These are phyloP conservation scores for Stratiomys singularior DNA, from an alignment of 2,888 invertebrate genomes.

Conservation along the genomic window DNA sequence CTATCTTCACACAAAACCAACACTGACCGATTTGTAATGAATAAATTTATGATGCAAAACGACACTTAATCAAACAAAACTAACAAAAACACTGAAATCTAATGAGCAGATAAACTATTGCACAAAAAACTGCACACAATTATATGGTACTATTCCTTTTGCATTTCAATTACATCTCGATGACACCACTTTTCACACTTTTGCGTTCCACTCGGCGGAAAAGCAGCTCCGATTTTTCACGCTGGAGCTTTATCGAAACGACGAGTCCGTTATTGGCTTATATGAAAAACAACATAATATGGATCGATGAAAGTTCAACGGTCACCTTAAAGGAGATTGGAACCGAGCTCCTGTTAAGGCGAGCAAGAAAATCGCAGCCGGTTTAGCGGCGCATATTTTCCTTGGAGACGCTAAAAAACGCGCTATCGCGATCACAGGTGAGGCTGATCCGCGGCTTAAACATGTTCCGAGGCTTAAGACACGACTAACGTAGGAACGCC, in stretches of 20 bases:
- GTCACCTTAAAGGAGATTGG: not conserved
- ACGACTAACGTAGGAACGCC: constrained; percentile 36
- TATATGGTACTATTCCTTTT: not conserved
- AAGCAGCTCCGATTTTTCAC: not conserved
- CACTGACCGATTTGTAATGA: no score
- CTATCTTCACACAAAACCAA: no score
- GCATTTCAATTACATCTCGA: not conserved
- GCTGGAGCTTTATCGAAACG: not conserved
- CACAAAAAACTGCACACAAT: not conserved
- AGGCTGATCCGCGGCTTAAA: constrained; percentile 36
- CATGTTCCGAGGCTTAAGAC: constrained; percentile 41
- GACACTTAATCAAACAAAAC: no score
- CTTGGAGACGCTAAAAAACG: constrained; percentile 21
- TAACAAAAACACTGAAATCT: no score
- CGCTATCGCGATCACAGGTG: constrained; percentile 40
- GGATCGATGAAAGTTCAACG: constrained; percentile 15
- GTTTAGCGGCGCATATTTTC: constrained; percentile 32
- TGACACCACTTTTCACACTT: not conserved
- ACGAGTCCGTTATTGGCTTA: not conserved
- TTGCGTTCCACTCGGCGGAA: not conserved
- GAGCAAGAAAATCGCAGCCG: constrained; percentile 12
- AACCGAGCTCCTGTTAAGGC: not conserved
- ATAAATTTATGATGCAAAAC: no score
- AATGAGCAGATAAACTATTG: not conserved
- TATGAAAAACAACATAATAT: not conserved